Evolutionary conservation across 2,888 invertebrate species (phyloP).

Genomic region (Malachius bipustulatus): DNA sequence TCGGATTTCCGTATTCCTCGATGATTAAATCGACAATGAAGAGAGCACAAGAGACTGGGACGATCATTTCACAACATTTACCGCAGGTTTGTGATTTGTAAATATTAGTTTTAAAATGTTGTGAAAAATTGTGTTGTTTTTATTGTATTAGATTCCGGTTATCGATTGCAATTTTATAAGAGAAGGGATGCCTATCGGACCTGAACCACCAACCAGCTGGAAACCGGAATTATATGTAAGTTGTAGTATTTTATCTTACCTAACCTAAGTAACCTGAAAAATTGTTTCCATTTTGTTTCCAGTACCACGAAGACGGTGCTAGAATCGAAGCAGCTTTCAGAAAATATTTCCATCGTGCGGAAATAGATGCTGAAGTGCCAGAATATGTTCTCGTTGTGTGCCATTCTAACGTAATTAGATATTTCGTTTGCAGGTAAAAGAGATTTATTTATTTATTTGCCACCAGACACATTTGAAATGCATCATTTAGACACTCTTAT

Average conservation of each 20-base stretch:
- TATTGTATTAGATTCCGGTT: slow-evolving; percentile 36
- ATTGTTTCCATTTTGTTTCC: slow-evolving; percentile 45
- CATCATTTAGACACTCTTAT: too few relatives aligned
- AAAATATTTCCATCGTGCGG: slow-evolving; percentile 84
- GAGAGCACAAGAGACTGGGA: slow-evolving; percentile 83
- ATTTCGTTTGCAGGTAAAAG: slow-evolving; percentile 81
- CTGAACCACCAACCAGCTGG: slow-evolving; percentile 83
- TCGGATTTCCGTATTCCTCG: slow-evolving; percentile 67
- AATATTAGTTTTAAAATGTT: not conserved
- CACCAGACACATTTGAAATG: too few relatives aligned
- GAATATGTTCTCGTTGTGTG: slow-evolving; percentile 87
- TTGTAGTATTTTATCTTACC: slow-evolving; percentile 11
- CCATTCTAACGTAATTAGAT: slow-evolving; percentile 96
- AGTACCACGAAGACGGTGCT: slow-evolving; percentile 88
- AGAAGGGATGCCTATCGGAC: slow-evolving; percentile 91
- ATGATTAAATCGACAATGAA: slow-evolving; percentile 87
- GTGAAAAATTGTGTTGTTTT: not conserved
- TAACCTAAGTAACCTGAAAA: slow-evolving; percentile 23
- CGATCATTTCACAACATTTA: slow-evolving; percentile 64
- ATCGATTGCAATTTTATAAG: slow-evolving; percentile 63
- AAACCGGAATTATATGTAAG: slow-evolving; percentile 66
- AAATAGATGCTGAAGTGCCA: slow-evolving; percentile 65
- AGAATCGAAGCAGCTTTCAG: slow-evolving; percentile 94
- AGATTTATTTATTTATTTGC: too few relatives aligned
- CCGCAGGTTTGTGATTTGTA: slow-evolving; percentile 28